Percentiles rank a stretch among this genome's conserved stretches.
Evolutionary conservation across 2,113 vertebrate genomes (phyloP).

Genomic region (Rhegmatorhina hoffmannsi): DNA sequence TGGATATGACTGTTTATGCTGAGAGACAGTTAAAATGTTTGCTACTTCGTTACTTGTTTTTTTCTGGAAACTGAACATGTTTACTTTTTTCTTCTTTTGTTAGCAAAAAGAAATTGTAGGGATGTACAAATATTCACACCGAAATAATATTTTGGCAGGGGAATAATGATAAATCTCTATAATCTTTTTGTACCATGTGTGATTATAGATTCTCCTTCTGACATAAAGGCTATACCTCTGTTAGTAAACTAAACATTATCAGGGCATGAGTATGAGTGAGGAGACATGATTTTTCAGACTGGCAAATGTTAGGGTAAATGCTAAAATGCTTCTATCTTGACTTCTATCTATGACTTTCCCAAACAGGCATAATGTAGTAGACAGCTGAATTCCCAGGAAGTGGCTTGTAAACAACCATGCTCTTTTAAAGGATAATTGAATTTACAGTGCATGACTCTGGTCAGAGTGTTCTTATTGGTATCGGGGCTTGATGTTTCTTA

Average conservation of each 20-base stretch:
- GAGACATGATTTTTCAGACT: not conserved
- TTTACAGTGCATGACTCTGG: not conserved
- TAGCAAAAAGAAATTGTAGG: not conserved
- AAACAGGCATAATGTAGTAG: not conserved
- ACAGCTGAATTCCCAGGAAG: not conserved
- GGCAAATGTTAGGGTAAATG: not conserved
- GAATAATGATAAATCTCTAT: not conserved
- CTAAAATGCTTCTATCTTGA: not conserved
- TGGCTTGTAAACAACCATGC: not conserved
- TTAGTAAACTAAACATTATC: not conserved
- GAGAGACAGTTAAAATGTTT: not conserved
- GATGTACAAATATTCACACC: not conserved
- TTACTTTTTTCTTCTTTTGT: not conserved
- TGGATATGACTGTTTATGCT: not conserved
- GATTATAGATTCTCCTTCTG: not conserved
- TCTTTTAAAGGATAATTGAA: not conserved
- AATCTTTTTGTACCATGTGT: not conserved
- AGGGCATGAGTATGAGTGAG: not conserved
- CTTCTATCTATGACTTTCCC: not conserved
- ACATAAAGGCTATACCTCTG: not conserved
- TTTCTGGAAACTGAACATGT: not conserved
- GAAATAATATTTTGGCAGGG: not conserved
- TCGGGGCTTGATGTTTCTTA: not conserved
- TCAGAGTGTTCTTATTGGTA: not conserved
- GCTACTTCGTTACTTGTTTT: not conserved